Base-by-base conservation (phyloP, 2,113 vertebrate species). In the Hirundichthys speculiger region DNA sequence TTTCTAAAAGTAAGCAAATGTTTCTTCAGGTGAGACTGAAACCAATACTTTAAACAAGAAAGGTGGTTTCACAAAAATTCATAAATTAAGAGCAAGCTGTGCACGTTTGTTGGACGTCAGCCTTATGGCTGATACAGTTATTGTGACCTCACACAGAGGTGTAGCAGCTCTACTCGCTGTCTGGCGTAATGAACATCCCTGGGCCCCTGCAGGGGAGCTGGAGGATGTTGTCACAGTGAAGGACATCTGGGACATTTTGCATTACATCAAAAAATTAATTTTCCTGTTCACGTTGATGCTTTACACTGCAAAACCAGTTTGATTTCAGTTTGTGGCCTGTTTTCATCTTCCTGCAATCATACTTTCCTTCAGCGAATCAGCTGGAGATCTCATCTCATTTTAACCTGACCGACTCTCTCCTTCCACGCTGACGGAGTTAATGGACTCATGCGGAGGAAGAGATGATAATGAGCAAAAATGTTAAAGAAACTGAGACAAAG, bases 351-450 rank as follows among this genome's bases (percentile, higher is more conserved):
- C 18, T 6, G n/a, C n/a, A 30, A 25, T 52, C 14, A 20, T 3
- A 18, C 45, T 50, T 18, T 19, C 0, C 25, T 63, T 67, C 25
- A 40, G 34, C 2, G 14, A 30, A 48, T 45, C 54, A 46, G 49
- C 60, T 47, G 65, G 61, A 70, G 50, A n/a, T 47, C 56, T 41
- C 65, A 20, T 25, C 39, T 18, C 46, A 21, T 30, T 47, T 60
- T 60, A 5, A 13, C 18, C 45, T 24, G 15, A 22, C 20, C 20
- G 18, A 54, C 49, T 42, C 39, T 4, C 14, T 27, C 22, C 42
- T 24, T 54, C 15, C 42, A 39, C 0, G 58, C 62, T 2, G 57
- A 18, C 27, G 53, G 24, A 40, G 42, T 15, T 68, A 55, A 72
- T 51, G 53, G 64, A 51, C 58, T 69, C 58, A 3, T 24, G 60